Base-by-base conservation (phyloP, 2,113 vertebrate species). In the Piprites chloris region DNA sequence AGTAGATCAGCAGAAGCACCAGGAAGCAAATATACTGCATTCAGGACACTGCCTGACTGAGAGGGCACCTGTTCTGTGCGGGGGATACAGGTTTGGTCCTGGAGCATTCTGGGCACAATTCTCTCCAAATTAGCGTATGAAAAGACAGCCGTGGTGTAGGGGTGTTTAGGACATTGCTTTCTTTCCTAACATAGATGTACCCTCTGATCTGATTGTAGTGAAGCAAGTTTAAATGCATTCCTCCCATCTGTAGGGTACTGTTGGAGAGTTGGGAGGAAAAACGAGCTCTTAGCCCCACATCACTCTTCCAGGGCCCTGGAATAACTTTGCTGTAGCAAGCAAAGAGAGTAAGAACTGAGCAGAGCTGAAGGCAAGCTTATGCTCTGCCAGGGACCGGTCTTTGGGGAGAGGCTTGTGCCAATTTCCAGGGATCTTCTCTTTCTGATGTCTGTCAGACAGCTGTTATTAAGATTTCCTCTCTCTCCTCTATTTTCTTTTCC, bases 41-140 rank as follows among this genome's bases (percentile, higher is more conserved):
- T 90, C 28, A 89, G 47, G 7, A 14, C 26, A 16, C 12, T 75
- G 4, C 4, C 30, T 24, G 7, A 14, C 27, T 75, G 46, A 69
- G 22, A 56, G 8, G 6, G 10, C 5, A 18, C 13, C 12, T 35
- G 24, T 41, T 53, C 21, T 35, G 9, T 0, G 0, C 16, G 5
- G 14, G 0, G 4, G 4, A 3, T 58, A 32, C 20, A 32, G 21
- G 3, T 76, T 27, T 68, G 33, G 13, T 90, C 23, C 62, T 55
- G 47, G 3, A 11, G 30, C 20, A 86, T 33, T 14, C 22, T 27
- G 22, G 22, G 12, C 11, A 21, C 0, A 0, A 41, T 58, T 67
- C 3, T 9, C 19, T 75, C 17, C 19, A 59, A 72, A 42, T 5
- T 10, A 53, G 0, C 2, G 1, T 32, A 14, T 37, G 26, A 83